Evolutionary conservation across 2,797 vertebrate genomes (phyloP), one percentile per base, ranked within the genome.

Genomic region (Pseudochirops corinnae): DNA sequence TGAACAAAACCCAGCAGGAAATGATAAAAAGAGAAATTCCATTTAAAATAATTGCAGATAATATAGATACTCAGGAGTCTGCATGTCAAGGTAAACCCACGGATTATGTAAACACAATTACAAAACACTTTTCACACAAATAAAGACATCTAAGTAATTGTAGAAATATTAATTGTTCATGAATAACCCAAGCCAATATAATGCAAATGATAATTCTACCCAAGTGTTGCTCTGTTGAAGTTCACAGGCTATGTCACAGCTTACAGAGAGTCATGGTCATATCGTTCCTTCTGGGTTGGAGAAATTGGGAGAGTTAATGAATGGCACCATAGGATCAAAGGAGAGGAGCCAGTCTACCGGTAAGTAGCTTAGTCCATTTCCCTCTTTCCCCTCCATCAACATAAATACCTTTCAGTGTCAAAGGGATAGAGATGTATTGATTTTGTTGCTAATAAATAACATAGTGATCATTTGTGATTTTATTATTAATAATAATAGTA

Each of bases 291-390:
- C 1, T n/a, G 11, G 62, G 31, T 74, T 96, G 18, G 94, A 95
- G 91, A 95, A 94, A 90, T 50, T 29, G 3, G 5, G 62, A 39
- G 55, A 74, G 92, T 92, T 60, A 21, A 93, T 93, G 57, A 91
- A 91, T n/a, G 16, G 16, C 14, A 58, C 11, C 14, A 92, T 67
- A 90, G 26, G 91, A 26, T 95, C 29, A 5, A 91, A 4, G 3
- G 31, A 93, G 92, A 29, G 95, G 62, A 74, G 5, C 33, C 14
- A 39, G 26, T 39, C 33, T 1, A 21, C 90, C 26, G 91, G 55
- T 56, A 39, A 92, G 57, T 53, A 39, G 3, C 50, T 95, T 31
- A 95, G 50, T 2, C 29, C 39, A n/a, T 91, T 50, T 57, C 57
- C 58, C 82, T 29, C 0, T 94, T 96, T 93, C 21, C 28, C 74